Conservation (phyloP, 2,888 invertebrate genomes). For the Dryomyza anilis region DNA sequence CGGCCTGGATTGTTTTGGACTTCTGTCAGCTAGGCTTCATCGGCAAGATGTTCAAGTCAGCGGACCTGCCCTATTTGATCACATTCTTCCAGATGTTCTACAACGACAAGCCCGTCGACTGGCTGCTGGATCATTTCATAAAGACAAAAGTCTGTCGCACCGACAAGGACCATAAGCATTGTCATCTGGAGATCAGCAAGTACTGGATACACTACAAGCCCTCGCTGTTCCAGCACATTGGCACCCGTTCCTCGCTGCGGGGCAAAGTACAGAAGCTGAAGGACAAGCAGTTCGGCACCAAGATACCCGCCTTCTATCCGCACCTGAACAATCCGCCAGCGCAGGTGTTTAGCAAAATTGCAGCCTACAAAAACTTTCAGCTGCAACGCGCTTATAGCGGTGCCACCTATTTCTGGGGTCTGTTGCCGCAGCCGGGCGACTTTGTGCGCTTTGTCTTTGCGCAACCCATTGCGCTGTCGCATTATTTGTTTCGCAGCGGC, state of each 20-base stretch:
- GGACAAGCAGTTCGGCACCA: slow-evolving; percentile 85
- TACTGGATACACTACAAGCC: slow-evolving; percentile 87
- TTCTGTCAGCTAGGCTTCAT: slow-evolving; percentile 95
- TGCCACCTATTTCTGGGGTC: slow-evolving; percentile 89
- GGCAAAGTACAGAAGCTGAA: slow-evolving; percentile 96
- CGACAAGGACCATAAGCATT: slow-evolving; percentile 83
- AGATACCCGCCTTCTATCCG: slow-evolving; percentile 76
- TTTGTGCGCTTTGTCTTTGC: slow-evolving; percentile 79
- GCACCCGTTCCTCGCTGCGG: slow-evolving; percentile 90
- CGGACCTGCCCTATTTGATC: slow-evolving; percentile 83
- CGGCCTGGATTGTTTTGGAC: slow-evolving; percentile 87
- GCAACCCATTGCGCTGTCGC: slow-evolving; percentile 66
- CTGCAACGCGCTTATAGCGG: slow-evolving; percentile 84
- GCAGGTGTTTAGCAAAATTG: slow-evolving; percentile 73
- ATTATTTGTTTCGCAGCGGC: slow-evolving; percentile 84
- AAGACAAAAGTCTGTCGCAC: slow-evolving; percentile 88
- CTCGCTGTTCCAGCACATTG: slow-evolving; percentile 94
- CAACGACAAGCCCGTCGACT: slow-evolving; percentile 95
- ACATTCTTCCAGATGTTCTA: slow-evolving; percentile 95
- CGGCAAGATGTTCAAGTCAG: slow-evolving; percentile 87
- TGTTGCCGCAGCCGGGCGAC: slow-evolving; percentile 82
- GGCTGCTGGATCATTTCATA: slow-evolving; percentile 89
- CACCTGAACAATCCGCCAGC: slow-evolving; percentile 77
- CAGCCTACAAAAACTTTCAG: slow-evolving; percentile 79
- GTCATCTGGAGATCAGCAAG: slow-evolving; percentile 75